These are phyloP conservation scores for Pheosia tremula DNA, from an alignment of 2,888 invertebrate species.

Conservation along the genomic window DNA sequence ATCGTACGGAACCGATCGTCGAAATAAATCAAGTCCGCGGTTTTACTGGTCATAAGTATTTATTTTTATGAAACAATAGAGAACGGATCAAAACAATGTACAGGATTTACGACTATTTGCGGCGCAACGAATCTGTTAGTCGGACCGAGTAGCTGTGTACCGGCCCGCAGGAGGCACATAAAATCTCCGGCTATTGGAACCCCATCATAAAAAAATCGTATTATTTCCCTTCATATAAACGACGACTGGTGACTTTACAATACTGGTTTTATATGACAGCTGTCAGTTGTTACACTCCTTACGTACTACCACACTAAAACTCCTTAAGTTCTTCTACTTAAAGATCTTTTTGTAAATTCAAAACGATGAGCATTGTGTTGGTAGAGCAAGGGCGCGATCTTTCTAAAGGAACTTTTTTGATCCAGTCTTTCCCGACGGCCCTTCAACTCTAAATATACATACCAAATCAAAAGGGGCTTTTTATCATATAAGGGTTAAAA, in stretches of 20 bases:
- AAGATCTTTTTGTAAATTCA: constrained; percentile 24
- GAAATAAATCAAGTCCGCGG: constrained; percentile 65
- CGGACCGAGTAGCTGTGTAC: constrained; percentile 34
- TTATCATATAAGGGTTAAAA: constrained; percentile 32
- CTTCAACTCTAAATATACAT: constrained; percentile 34
- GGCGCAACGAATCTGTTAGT: constrained; percentile 64
- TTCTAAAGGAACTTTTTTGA: constrained; percentile 26
- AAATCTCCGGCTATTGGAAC: constrained; percentile 59
- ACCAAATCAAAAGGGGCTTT: constrained; percentile 28
- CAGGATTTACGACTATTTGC: constrained; percentile 71
- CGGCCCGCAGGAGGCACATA: constrained; percentile 57
- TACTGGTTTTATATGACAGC: constrained; percentile 46
- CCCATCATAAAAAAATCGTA: constrained; percentile 54
- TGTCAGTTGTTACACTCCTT: constrained; percentile 43
- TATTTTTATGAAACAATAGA: constrained; percentile 55
- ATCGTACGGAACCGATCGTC: constrained; percentile 53
- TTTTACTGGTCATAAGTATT: constrained; percentile 28
- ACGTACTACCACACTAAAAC: too few species aligned
- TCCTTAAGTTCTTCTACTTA: constrained; percentile 4
- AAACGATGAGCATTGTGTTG: constrained; percentile 29
- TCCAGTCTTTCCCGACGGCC: constrained; percentile 14
- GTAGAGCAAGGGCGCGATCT: constrained; percentile 21
- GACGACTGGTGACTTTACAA: constrained; percentile 35
- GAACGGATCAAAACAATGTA: constrained; percentile 65
- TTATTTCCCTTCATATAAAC: constrained; percentile 54